Evolutionary conservation across 2,113 vertebrate genomes (phyloP), one percentile per base, ranked within the genome.

Genomic region (Mesocricetus auratus): DNA sequence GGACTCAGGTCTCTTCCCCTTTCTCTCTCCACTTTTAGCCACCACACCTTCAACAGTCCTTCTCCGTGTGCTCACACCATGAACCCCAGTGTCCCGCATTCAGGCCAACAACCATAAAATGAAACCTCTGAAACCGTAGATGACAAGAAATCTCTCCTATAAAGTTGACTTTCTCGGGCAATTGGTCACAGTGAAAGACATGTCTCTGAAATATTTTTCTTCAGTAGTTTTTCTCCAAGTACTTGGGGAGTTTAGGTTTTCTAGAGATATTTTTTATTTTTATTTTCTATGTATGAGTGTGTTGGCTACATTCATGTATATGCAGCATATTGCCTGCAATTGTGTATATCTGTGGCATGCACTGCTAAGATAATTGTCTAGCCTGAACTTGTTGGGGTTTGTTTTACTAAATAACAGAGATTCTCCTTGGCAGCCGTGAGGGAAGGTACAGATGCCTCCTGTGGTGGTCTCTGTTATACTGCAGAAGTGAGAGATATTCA

Each of bases 11-110:
- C 29, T 5, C 47, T 68, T 36, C 1, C 7, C 64, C 1, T 42
- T 11, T 19, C 7, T 42, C 21, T 69, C n/a, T 88, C 0, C n/a
- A 6, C n/a, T 47, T 7, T 64, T 5, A 22, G 29, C 12, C 29
- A 15, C 29, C 7, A 16, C 22, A 29, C 19, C 7, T 7, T 15
- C 17, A 78, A 68, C 9, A 36, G 3, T 6, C 22, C 10, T 58
- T 5, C 12, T 45, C 11, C 13, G 3, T 13, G 0, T 33, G 17
- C 2, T 10, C 39, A 39, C 4, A 17, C 36, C 36, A 24, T 42
- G 26, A 53, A 56, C 16, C 45, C 36, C 1, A 12, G 8, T 60
- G 29, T 15, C n/a, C 12, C 5, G 56, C 22, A 36, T 12, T 9
- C 45, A 87, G 42, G 39, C 6, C 73, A 36, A 60, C 5, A 68